Evolutionary conservation across 2,888 invertebrate species (phyloP).

Genomic region (Octonoba sinensis): DNA sequence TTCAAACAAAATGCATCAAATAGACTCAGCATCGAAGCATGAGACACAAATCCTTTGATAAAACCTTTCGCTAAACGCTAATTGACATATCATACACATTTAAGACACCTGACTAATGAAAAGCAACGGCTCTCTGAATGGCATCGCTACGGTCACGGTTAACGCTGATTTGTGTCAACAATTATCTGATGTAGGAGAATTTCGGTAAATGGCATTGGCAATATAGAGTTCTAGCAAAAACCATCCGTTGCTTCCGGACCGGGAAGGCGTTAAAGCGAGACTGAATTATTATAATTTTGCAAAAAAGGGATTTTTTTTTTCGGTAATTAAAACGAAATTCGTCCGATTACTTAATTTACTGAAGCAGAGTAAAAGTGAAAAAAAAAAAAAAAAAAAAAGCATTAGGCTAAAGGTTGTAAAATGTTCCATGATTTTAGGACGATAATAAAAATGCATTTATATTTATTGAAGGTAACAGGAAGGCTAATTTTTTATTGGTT

Average conservation of each 20-base stretch:
- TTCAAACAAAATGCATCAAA: too few relatives aligned
- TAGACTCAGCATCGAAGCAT: too few relatives aligned
- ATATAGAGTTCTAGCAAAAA: slow-evolving; percentile 13
- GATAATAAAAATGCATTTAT: too few relatives aligned
- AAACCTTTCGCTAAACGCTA: too few relatives aligned
- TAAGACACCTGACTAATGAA: too few relatives aligned
- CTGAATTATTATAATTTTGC: not conserved
- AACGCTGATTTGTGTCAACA: slow-evolving; percentile 35
- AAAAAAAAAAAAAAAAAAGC: not conserved
- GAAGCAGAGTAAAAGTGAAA: not conserved
- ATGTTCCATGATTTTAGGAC: too few relatives aligned
- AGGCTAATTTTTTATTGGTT: too few relatives aligned
- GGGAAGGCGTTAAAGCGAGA: slow-evolving; percentile 26
- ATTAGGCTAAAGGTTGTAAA: not conserved
- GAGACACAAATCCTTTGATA: too few relatives aligned
- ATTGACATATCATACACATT: too few relatives aligned
- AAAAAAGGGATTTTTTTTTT: not conserved
- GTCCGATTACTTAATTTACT: not conserved
- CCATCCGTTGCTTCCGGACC: slow-evolving; percentile 21
- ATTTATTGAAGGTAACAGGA: too few relatives aligned
- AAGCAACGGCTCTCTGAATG: not conserved
- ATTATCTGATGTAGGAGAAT: slow-evolving; percentile 27
- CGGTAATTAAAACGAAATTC: not conserved
- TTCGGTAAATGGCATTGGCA: slow-evolving; percentile 22
- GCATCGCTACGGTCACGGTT: slow-evolving; percentile 23